phyloP scores from a whole-genome alignment of 2,113 vertebrate species.

The Rhodinocichla rosea region DNA sequence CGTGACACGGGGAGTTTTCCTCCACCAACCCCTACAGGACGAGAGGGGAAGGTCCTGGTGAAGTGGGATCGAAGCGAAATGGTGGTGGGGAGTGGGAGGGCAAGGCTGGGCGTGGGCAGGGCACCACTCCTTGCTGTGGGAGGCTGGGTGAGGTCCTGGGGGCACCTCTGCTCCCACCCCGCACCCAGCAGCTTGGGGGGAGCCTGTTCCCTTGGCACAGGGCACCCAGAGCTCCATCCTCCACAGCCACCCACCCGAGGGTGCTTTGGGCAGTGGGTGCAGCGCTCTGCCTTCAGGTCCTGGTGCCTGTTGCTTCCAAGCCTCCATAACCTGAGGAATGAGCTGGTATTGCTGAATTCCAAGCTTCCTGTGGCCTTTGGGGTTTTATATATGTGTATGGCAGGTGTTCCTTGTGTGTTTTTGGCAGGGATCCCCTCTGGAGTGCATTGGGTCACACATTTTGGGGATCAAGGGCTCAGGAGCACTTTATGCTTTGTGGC shows the following conservation, averaged over 20 bases:
- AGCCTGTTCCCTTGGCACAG: neutral
- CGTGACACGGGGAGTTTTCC: neutral
- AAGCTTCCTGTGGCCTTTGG: neutral
- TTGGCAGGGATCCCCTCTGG: neutral
- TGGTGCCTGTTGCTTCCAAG: neutral
- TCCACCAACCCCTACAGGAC: neutral
- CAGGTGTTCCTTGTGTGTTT: neutral
- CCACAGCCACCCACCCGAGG: neutral
- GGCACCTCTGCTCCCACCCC: neutral
- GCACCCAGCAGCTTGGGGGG: neutral
- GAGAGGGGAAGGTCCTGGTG: neutral
- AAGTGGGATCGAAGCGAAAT: fast-evolving
- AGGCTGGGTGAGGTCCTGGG: neutral
- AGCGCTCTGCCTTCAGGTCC: fast-evolving
- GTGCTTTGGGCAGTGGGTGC: neutral
- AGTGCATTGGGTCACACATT: fast-evolving
- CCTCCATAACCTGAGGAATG: neutral
- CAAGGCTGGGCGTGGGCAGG: neutral
- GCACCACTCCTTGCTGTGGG: neutral
- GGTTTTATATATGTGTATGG: fast-evolving
- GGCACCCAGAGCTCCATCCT: neutral
- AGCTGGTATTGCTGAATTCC: neutral
- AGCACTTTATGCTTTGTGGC: fast-evolving
- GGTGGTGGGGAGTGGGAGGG: neutral
- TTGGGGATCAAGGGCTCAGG: neutral